These are phyloP conservation scores for Burhinus bistriatus DNA, from an alignment of 2,113 vertebrate genomes.

Conservation along the genomic window DNA sequence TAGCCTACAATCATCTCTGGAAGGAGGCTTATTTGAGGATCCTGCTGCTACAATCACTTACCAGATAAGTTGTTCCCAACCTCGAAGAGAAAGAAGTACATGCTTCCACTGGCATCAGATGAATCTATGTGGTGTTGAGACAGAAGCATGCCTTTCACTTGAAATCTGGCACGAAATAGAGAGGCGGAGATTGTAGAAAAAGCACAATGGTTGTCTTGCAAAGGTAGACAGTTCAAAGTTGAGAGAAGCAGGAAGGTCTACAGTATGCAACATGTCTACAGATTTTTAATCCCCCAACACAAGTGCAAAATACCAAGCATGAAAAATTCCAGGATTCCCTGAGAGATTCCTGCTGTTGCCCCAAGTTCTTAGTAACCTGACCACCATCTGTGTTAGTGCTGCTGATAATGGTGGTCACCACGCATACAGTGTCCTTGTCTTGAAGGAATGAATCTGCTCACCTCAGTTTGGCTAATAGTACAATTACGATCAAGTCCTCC, in stretches of 20 bases:
- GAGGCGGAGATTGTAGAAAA: neutral
- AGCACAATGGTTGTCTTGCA: neutral
- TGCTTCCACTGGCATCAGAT: neutral
- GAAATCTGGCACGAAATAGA: neutral
- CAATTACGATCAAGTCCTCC: neutral
- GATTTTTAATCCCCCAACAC: neutral
- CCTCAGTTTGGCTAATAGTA: neutral
- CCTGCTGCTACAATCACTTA: neutral
- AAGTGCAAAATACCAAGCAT: neutral
- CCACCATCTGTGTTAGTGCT: neutral
- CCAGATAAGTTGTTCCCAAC: neutral
- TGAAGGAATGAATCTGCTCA: neutral
- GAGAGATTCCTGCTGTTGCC: neutral
- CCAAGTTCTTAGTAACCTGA: neutral
- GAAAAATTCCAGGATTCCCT: neutral
- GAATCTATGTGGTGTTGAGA: neutral
- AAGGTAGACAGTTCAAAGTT: neutral
- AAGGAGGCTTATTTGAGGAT: neutral
- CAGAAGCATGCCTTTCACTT: neutral
- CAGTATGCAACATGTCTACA: neutral
- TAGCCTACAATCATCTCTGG: neutral
- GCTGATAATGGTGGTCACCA: neutral
- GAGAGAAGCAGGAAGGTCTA: neutral
- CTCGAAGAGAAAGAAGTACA: neutral
- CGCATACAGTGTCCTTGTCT: neutral